Base-by-base conservation (phyloP, 2,113 vertebrate species). In the Plestiodon gilberti region DNA sequence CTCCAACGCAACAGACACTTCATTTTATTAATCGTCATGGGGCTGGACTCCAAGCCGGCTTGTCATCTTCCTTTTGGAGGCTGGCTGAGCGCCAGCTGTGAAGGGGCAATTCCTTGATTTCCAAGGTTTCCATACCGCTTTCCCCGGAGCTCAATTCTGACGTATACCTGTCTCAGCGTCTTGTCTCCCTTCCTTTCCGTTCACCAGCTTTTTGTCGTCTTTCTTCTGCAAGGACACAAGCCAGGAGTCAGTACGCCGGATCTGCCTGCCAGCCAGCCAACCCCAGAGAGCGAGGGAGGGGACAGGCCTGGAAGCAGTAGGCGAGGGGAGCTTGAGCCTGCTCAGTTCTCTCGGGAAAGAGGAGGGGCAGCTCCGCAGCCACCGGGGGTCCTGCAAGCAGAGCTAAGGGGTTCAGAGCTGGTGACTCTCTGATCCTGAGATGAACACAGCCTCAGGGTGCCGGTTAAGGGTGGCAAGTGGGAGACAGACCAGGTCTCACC, bases 221-320 rank as follows among this genome's bases (percentile, higher is more conserved):
- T 97, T 97, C 91, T 98, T 98, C 97, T 98, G 96, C 80, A 76
- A 87, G 89, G 83, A 82, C 43, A 55, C 35, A 79, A 61, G 38
- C 40, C 59, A 28, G 5, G 6, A 0, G 14, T 80, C 14, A 80
- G 30, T 33, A 35, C 2, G 40, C 14, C 17, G n/a, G 30, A 81
- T 4, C 9, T 30, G 4, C 74, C 4, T 76, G 25, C 25, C 74
- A 52, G 17, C 74, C 64, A 67, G 64, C 64, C 25, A 30, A 14
- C 25, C 25, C 10, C 43, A 94, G 35, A 82, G 40, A 75, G 23
- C 43, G 52, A 1, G 28, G 52, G 74, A 52, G 74, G 4, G 25
- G 28, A 15, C 1, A 11, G 59, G 75, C 14, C 1, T 57, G 59
- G 78, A 9, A 3, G 18, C 2, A 28, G 81, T 61, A 14, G 57